These are phyloP conservation scores for Bradypus variegatus DNA, from an alignment of 2,797 vertebrate species.

Conservation along the genomic window DNA sequence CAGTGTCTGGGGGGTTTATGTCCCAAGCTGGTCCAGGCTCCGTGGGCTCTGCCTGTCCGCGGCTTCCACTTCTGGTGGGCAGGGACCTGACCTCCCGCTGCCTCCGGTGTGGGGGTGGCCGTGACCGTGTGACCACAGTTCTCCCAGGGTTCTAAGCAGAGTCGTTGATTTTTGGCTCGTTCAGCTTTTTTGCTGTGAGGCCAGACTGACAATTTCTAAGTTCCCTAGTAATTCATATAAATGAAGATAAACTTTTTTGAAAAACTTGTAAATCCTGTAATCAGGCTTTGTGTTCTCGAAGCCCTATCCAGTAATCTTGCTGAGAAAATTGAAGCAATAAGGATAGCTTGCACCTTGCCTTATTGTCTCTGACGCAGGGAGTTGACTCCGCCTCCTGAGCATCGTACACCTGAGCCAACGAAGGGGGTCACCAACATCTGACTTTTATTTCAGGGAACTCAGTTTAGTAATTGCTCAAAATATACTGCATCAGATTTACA, in stretches of 20 bases:
- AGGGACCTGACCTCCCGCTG: no score
- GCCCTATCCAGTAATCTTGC: background rate
- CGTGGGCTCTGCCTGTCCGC: no score
- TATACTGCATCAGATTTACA: background rate
- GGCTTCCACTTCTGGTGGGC: no score
- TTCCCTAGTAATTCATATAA: background rate
- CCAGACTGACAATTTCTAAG: no score
- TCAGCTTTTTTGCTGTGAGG: no score
- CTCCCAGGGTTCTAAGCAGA: no score
- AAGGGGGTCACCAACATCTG: background rate
- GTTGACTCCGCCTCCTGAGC: background rate
- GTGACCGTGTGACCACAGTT: no score
- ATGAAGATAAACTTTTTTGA: background rate
- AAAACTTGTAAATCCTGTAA: slow-evolving; percentile 6
- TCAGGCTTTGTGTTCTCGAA: slow-evolving; percentile 19
- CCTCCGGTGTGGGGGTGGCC: no score
- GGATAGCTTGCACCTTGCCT: background rate
- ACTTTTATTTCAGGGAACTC: slow-evolving; percentile 15
- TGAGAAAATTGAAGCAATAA: background rate
- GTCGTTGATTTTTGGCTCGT: no score
- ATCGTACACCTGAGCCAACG: background rate
- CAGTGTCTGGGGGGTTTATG: no score
- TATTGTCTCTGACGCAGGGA: slow-evolving; percentile 2
- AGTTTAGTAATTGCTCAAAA: background rate
- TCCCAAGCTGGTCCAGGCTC: no score